Evolutionary conservation across 2,888 invertebrate species (phyloP).

Genomic region (Mythimna albipuncta): DNA sequence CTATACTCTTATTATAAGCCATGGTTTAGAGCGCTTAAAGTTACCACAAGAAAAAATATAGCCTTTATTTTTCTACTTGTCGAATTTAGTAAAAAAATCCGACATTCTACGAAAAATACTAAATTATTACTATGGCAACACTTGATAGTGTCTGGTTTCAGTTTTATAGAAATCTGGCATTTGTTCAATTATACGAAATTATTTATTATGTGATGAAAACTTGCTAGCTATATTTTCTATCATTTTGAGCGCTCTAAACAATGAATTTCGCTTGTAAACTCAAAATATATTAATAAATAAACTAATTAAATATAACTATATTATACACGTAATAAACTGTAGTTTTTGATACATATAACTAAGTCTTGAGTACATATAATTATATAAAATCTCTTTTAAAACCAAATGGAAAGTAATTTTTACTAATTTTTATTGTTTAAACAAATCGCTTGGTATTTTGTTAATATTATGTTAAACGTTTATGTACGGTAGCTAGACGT

Average conservation of each 20-base stretch:
- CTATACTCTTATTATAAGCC: constrained; percentile 40
- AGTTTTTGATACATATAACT: constrained; percentile 69
- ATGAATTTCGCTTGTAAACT: constrained; percentile 51
- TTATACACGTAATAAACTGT: constrained; percentile 48
- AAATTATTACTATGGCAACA: constrained; percentile 2
- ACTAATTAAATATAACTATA: constrained; percentile 57
- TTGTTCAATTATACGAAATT: constrained; percentile 1
- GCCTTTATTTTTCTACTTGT: constrained; percentile 41
- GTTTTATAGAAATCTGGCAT: constrained; percentile 57
- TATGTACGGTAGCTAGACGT: constrained; percentile 60
- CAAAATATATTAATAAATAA: constrained; percentile 43
- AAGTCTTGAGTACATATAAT: constrained; percentile 55
- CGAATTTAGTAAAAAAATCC: constrained; percentile 47
- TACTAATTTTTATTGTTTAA: constrained; percentile 64
- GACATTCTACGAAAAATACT: constrained; percentile 44
- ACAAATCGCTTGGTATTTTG: constrained; percentile 57
- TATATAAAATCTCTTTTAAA: constrained; percentile 62
- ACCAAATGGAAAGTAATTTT: constrained; percentile 60
- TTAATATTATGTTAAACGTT: constrained; percentile 64
- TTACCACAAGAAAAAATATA: neutral
- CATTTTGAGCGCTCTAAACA: constrained; percentile 40
- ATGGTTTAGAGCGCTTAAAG: constrained; percentile 44
- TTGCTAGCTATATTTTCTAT: neutral
- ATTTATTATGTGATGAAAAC: neutral
- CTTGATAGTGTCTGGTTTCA: constrained; percentile 32